These are phyloP conservation scores for Parnassius apollo DNA, from an alignment of 2,888 invertebrate genomes.

Conservation along the genomic window DNA sequence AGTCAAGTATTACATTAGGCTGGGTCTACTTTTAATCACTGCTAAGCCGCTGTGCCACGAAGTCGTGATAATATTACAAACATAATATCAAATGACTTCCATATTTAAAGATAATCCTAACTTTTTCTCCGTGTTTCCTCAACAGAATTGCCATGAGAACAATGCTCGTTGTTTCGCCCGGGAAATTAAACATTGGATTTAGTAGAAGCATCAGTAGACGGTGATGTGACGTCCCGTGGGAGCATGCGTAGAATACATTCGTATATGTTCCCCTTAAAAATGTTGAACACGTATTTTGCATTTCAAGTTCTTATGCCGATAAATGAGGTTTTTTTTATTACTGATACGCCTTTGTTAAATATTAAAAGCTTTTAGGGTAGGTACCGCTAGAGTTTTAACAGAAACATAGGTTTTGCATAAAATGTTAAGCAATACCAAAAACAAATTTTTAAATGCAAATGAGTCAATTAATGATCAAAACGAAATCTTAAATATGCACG, in stretches of 20 bases:
- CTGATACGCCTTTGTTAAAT: conserved; percentile 4
- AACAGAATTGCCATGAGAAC: conserved; percentile 46
- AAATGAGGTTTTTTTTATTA: background rate
- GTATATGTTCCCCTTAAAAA: conserved; percentile 52
- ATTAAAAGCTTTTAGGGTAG: background rate
- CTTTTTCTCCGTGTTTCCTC: conserved; percentile 1
- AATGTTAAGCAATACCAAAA: conserved; percentile 45
- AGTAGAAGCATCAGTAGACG: conserved; percentile 56
- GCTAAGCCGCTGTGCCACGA: too few relatives aligned
- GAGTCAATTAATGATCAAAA: conserved; percentile 51
- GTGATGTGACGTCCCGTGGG: conserved; percentile 58
- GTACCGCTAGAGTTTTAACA: conserved; percentile 4
- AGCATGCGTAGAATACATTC: conserved; percentile 42
- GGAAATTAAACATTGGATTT: conserved; percentile 74
- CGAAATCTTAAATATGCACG: conserved; percentile 53
- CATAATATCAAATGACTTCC: too few relatives aligned
- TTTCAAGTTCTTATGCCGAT: conserved; percentile 36
- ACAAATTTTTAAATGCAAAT: conserved; percentile 56
- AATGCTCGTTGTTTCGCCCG: conserved; percentile 60
- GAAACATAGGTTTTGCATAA: conserved; percentile 45
- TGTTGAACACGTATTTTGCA: conserved; percentile 53
- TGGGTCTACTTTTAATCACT: too few relatives aligned
- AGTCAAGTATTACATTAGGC: too few relatives aligned
- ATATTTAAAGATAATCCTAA: background rate
- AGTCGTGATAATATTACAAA: too few relatives aligned